These are phyloP conservation scores for Tinea trinotella DNA, from an alignment of 2,888 invertebrate species.

Conservation along the genomic window DNA sequence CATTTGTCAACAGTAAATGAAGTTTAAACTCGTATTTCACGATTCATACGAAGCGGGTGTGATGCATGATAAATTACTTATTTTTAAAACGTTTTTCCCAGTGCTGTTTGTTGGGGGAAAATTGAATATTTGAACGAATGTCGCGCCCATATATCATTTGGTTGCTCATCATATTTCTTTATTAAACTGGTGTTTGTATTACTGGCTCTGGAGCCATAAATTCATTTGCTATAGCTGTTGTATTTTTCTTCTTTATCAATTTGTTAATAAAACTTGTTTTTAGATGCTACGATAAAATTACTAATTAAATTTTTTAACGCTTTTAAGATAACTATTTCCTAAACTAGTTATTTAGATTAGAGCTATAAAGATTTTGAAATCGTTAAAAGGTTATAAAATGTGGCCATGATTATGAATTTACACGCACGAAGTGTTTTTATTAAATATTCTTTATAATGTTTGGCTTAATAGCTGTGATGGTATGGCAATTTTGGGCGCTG, in stretches of 20 bases:
- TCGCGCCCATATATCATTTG: conserved; percentile 49
- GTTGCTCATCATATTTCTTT: conserved; percentile 61
- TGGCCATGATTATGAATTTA: background rate
- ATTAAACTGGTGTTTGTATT: conserved; percentile 36
- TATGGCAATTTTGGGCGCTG: background rate
- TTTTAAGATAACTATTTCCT: background rate
- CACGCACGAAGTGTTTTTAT: background rate
- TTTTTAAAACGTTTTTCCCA: conserved; percentile 53
- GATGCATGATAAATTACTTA: conserved; percentile 61
- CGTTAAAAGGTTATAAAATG: background rate
- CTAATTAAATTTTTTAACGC: background rate
- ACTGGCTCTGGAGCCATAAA: conserved; percentile 24
- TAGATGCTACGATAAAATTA: no score
- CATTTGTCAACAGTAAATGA: conserved; percentile 59
- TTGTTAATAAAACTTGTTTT: background rate
- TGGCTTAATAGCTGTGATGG: background rate
- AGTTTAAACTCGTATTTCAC: conserved; percentile 38
- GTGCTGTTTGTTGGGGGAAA: conserved; percentile 19
- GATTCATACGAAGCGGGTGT: conserved; percentile 37
- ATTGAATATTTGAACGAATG: conserved; percentile 14
- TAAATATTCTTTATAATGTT: background rate
- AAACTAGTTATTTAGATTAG: background rate
- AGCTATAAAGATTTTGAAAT: background rate
- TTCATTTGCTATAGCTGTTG: background rate
- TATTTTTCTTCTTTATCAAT: background rate